Evolutionary conservation across 2,797 vertebrate genomes (phyloP), one percentile per base, ranked within the genome.

Genomic region (Peromyscus attwateri): DNA sequence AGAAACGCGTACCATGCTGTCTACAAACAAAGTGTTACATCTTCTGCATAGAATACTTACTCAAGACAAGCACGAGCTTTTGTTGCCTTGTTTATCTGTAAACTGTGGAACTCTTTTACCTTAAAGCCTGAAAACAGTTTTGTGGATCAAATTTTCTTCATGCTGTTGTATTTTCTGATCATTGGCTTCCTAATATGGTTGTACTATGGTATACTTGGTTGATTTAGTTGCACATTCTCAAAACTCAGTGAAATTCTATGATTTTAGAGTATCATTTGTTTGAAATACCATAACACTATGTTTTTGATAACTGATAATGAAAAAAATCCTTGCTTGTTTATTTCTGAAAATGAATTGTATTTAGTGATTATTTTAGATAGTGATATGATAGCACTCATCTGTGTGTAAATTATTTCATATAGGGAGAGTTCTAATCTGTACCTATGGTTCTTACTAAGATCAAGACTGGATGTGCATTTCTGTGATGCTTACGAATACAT

Each of bases 1-100:
- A 98, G 99, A 98, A 99, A 99, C 94, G 99, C 99, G 64, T 99
- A 99, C 99, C 99, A 99, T 83, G 99, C 99, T 64, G 99, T 99
- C 98, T 99, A 99, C 98, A 99, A 99, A 98, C 99, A 99, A 99
- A 99, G 99, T 96, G 99, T 99, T 98, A 99, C 99, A 94, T 99
- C 99, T 71, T 99, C 99, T 96, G 99, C 99, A 95, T 99, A 98
- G 95, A 99, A 98, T 97, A 57, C 98, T 97, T 94, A 87, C 34
- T 98, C 94, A 97, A 98, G 96, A 98, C 97, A 98, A 98, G 98
- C 98, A 98, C 98, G 98, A 96, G 92, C 98, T 98, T 98, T 66
- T 98, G 98, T 98, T 98, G 98, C 98, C 98, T 99, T 97, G 98
- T 99, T 98, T 98, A 98, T 97, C 98, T 98, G 98, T 98, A 98